Percentiles rank a stretch among this genome's conserved stretches.
phyloP scores from a whole-genome alignment of 2,888 invertebrate genomes.

The Diloba caeruleocephala region DNA sequence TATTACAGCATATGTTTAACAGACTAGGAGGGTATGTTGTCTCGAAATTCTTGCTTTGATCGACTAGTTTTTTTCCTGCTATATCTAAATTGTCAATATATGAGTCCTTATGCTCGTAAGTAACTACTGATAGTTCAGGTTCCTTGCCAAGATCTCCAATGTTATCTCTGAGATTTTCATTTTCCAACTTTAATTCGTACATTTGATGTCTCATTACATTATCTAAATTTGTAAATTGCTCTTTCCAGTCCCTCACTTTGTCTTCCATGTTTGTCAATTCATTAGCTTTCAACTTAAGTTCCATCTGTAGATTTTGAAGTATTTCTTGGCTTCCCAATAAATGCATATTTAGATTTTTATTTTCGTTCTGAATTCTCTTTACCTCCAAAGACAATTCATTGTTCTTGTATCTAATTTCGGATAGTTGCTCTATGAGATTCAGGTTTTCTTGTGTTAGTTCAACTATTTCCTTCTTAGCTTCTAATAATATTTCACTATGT shows the following conservation, averaged over 20 bases:
- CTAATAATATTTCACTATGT: conserved; percentile 48
- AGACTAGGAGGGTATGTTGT: conserved; percentile 72
- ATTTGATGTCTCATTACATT: conserved; percentile 65
- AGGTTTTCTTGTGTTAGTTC: conserved; percentile 61
- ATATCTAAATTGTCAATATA: conserved; percentile 25
- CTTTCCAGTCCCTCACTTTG: conserved; percentile 67
- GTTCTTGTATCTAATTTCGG: conserved; percentile 57
- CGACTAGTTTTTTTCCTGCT: conserved; percentile 2
- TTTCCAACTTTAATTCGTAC: conserved; percentile 65
- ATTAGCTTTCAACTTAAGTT: conserved; percentile 65
- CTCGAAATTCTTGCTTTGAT: conserved; percentile 34
- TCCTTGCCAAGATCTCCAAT: conserved; percentile 30
- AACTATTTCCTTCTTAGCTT: conserved; percentile 62
- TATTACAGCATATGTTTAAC: conserved; percentile 75
- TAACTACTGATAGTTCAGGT: conserved; percentile 22
- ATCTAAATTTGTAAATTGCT: conserved; percentile 65
- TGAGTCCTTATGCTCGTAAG: conserved; percentile 25
- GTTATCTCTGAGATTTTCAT: conserved; percentile 62
- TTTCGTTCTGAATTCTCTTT: conserved; percentile 55
- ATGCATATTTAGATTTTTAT: conserved; percentile 57
- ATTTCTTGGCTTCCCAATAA: conserved; percentile 60
- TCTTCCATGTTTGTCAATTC: conserved; percentile 68
- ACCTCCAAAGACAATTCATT: conserved; percentile 53
- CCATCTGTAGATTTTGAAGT: conserved; percentile 62
- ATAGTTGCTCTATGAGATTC: conserved; percentile 54